Conservation (phyloP, 1,140 invertebrate species). For the Lepidostoma basale region DNA sequence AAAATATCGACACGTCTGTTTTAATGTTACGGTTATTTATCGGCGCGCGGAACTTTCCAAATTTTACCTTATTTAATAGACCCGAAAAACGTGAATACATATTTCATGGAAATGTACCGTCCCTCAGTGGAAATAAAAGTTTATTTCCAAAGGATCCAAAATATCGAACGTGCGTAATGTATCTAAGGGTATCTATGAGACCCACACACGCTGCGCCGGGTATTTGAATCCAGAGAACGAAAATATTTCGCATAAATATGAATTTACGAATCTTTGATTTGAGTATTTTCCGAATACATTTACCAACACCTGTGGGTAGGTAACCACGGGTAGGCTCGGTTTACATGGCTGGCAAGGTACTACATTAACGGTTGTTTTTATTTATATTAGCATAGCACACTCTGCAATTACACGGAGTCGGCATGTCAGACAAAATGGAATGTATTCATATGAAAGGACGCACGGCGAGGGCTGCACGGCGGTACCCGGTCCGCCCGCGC, state of each 20-base stretch:
- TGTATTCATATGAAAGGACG: slow-evolving; percentile 13
- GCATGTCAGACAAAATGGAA: not conserved
- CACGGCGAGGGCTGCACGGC: not conserved
- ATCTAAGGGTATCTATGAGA: too few relatives aligned
- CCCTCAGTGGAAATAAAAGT: slow-evolving; percentile 23
- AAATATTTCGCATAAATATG: too few relatives aligned
- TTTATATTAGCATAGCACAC: too few relatives aligned
- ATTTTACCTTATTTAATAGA: slow-evolving; percentile 23
- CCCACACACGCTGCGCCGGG: too few relatives aligned
- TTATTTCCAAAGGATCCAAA: slow-evolving; percentile 9
- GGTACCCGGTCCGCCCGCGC: not conserved
- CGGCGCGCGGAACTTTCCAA: slow-evolving; percentile 15
- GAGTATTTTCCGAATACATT: too few relatives aligned
- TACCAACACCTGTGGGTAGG: too few relatives aligned
- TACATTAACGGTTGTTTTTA: too few relatives aligned
- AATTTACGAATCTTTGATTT: too few relatives aligned
- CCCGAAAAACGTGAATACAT: slow-evolving; percentile 25
- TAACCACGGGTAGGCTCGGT: too few relatives aligned
- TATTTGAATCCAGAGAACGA: too few relatives aligned
- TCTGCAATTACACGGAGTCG: too few relatives aligned
- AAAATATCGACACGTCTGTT: slow-evolving; percentile 31
- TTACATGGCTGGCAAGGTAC: too few relatives aligned
- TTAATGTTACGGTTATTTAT: slow-evolving; percentile 35
- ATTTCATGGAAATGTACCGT: slow-evolving; percentile 11
- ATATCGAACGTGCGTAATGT: not conserved